These are phyloP conservation scores for Cepaea nemoralis DNA, from an alignment of 1,140 invertebrate genomes.

Conservation along the genomic window DNA sequence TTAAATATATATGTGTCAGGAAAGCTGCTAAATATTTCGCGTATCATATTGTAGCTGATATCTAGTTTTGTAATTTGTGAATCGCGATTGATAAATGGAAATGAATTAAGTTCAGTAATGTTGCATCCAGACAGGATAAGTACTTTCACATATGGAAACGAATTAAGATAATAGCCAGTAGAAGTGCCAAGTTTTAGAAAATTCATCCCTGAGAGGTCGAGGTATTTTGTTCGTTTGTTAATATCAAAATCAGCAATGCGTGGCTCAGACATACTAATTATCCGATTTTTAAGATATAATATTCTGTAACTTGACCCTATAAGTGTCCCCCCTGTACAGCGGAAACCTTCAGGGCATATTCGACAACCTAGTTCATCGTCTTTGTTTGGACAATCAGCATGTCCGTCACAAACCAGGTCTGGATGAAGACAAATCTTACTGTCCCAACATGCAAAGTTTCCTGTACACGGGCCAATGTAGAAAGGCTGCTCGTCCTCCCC, in stretches of 20 bases:
- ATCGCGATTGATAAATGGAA: not conserved
- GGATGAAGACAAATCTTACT: too few relatives aligned
- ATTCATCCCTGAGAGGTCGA: not conserved
- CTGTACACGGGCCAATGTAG: not conserved
- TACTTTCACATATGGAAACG: not conserved
- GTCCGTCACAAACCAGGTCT: conserved; percentile 16
- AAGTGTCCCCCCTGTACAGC: not conserved
- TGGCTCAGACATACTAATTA: too few relatives aligned
- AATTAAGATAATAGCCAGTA: not conserved
- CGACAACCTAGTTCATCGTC: conserved; percentile 2
- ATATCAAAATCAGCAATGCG: not conserved
- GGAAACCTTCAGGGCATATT: conserved; percentile 2
- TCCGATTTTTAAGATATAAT: not conserved
- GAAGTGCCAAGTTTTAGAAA: not conserved
- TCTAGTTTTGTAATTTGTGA: too few relatives aligned
- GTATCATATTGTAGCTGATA: too few relatives aligned
- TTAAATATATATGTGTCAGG: not conserved
- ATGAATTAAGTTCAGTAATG: not conserved
- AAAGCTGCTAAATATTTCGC: too few relatives aligned
- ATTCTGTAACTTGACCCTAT: not conserved
- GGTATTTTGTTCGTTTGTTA: not conserved
- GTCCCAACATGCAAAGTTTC: conserved; percentile 10
- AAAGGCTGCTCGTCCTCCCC: not conserved
- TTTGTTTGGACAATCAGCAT: conserved; percentile 11
- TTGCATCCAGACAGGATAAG: not conserved